Evolutionary conservation across 2,797 vertebrate genomes (phyloP).

Genomic region (Anguilla pacifica): DNA sequence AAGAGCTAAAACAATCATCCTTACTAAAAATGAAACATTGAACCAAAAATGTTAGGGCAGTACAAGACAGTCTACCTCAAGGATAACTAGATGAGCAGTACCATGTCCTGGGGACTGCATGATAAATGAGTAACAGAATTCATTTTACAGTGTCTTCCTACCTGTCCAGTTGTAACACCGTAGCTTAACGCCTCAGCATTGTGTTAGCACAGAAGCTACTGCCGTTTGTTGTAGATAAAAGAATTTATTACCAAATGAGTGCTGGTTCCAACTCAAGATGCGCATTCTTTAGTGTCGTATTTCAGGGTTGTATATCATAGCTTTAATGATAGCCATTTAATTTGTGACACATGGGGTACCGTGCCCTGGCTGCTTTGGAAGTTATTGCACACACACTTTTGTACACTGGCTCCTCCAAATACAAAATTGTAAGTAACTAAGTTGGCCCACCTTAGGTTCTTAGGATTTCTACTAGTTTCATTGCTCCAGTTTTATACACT

Average conservation of each 20-base stretch:
- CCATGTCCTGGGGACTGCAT: not conserved
- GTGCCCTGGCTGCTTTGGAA: not conserved
- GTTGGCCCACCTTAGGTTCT: no score
- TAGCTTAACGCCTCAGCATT: not conserved
- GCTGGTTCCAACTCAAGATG: not conserved
- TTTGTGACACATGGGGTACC: not conserved
- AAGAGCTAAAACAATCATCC: not conserved
- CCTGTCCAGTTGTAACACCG: not conserved
- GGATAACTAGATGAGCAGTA: not conserved
- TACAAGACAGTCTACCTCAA: not conserved
- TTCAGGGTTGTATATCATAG: not conserved
- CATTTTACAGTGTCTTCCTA: not conserved
- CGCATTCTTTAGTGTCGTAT: not conserved
- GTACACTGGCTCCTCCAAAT: no score
- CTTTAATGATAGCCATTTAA: not conserved
- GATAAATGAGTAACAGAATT: conserved; percentile 5
- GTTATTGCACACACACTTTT: not conserved
- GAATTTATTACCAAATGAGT: not conserved
- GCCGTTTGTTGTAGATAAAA: not conserved
- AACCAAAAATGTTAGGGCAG: not conserved
- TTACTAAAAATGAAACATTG: not conserved
- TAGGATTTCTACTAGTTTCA: no score
- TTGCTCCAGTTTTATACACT: no score
- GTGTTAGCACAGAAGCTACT: not conserved
- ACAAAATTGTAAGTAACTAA: no score